Conservation (phyloP, 2,797 vertebrate species). For the Galago senegalensis region DNA sequence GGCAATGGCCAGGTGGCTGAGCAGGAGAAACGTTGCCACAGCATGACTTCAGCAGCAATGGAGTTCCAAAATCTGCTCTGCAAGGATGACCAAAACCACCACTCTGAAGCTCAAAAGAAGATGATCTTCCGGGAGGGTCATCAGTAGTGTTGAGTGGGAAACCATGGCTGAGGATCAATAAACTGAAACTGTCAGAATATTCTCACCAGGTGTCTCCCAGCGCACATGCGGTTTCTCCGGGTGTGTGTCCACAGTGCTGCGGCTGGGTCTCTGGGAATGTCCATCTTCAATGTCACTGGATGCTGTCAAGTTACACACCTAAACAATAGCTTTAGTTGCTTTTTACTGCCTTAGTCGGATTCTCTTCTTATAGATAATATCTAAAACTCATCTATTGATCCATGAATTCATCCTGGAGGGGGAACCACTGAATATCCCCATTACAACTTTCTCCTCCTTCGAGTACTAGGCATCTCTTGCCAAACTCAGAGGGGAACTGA, state of each 20-base stretch:
- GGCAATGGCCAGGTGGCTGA: neutral
- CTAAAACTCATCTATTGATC: neutral
- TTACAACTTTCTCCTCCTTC: neutral
- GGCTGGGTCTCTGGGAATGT: neutral
- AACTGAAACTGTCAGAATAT: neutral
- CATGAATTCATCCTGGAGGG: neutral
- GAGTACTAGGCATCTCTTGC: neutral
- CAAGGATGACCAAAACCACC: neutral
- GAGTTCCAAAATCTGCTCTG: neutral
- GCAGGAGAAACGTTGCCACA: fast-evolving
- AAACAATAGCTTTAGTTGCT: neutral
- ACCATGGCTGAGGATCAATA: neutral
- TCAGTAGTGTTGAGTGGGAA: neutral
- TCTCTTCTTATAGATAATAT: neutral
- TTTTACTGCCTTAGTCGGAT: neutral
- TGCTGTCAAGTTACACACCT: neutral
- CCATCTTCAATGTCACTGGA: neutral
- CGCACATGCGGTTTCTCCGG: neutral
- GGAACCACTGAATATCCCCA: neutral
- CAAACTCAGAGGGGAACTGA: neutral
- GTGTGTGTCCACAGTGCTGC: neutral
- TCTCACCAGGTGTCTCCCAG: neutral
- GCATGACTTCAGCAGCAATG: fast-evolving
- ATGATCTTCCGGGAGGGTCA: neutral
- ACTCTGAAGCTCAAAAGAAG: neutral